These are phyloP conservation scores for Meriones unguiculatus DNA, from an alignment of 2,113 vertebrate species.

Conservation along the genomic window DNA sequence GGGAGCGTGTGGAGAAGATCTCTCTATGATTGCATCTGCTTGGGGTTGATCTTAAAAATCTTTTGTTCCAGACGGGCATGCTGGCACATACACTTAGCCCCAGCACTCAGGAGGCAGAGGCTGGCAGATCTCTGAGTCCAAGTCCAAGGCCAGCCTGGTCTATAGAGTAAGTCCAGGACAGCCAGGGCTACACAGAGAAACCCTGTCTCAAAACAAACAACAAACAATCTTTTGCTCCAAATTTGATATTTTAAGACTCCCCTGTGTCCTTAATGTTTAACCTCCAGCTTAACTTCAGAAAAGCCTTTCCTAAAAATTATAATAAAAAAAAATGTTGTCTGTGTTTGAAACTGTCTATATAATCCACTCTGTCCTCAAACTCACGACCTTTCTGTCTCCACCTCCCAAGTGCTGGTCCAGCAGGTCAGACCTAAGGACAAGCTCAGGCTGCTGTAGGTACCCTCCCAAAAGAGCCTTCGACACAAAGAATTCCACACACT, in stretches of 20 bases:
- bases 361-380: neutral
- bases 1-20: neutral
- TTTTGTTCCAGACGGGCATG: neutral
- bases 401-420: neutral
- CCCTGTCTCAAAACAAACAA: too few relatives aligned
- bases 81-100: too few relatives aligned
- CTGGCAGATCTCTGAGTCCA: too few relatives aligned
- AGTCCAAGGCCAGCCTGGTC: too few relatives aligned
- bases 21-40: neutral
- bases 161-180: too few relatives aligned
- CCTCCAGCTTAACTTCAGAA: neutral
- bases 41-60: neutral
- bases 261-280: neutral
- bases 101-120: too few relatives aligned
- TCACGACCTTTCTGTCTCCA: neutral
- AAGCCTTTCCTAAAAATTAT: slow-evolving; percentile 12
- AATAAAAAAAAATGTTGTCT: neutral
- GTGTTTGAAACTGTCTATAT: neutral
- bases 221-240: neutral
- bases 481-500: neutral
- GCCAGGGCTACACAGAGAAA: too few relatives aligned
- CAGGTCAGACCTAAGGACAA: neutral
- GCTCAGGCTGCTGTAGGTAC: neutral
- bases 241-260: slow-evolving; percentile 7
- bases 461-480: neutral